These are phyloP conservation scores for Neosalanx taihuensis DNA, from an alignment of 2,797 vertebrate species.

Conservation along the genomic window DNA sequence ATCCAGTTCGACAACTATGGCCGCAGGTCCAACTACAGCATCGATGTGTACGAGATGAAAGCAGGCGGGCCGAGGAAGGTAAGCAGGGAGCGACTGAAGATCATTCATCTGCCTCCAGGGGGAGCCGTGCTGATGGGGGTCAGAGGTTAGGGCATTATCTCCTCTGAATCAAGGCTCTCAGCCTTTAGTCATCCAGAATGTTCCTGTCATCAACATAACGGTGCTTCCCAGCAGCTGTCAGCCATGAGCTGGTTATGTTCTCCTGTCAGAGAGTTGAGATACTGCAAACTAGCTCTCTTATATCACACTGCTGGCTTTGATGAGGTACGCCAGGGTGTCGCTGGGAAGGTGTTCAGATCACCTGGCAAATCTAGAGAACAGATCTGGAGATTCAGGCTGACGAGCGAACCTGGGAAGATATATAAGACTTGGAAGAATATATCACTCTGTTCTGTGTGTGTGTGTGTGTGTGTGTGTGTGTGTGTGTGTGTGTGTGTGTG, in stretches of 20 bases:
- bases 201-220: conserved; percentile 22
- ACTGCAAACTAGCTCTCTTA: conserved; percentile 7
- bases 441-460: no score
- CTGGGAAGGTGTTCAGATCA: conserved; percentile 41
- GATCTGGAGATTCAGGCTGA: background rate
- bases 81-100: conserved; percentile 48
- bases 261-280: conserved; percentile 27
- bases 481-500: no score
- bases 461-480: no score
- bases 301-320: background rate
- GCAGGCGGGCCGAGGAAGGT: conserved; percentile 91
- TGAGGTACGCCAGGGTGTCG: conserved; percentile 2
- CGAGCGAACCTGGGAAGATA: no score
- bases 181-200: conserved; percentile 22
- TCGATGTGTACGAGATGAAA: conserved; percentile 98
- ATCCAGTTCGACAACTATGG: conserved; percentile 99
- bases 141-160: background rate
- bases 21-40: conserved; percentile 95
- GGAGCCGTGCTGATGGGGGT: background rate
- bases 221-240: conserved; percentile 32
- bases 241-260: conserved; percentile 23
- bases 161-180: conserved; percentile 15
- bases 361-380: conserved; percentile 8
- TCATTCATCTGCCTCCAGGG: conserved; percentile 8
- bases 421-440: background rate